Conservation (phyloP, 2,113 vertebrate species). For the Pan troglodytes region DNA sequence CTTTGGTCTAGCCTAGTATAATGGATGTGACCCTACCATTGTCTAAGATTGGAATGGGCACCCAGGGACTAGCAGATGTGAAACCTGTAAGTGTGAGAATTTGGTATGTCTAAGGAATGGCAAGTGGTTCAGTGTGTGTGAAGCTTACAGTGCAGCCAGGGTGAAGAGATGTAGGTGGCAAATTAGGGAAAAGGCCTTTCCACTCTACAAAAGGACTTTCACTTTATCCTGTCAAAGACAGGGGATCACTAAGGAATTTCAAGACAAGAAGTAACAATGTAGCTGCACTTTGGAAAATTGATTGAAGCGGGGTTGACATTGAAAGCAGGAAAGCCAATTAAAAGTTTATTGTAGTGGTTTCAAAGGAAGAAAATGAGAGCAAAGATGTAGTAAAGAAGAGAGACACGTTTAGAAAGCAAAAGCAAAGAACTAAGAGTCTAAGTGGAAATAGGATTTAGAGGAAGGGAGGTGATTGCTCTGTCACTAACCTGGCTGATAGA, state of each 20-base stretch:
- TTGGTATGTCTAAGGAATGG: neutral
- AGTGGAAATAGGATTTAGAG: neutral
- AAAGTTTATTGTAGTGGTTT: neutral
- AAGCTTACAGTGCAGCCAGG: neutral
- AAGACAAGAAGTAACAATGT: neutral
- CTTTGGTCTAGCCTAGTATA: neutral
- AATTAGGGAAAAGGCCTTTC: neutral
- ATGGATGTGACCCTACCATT: neutral
- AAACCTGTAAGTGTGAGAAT: neutral
- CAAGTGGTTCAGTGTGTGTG: neutral
- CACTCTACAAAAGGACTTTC: neutral
- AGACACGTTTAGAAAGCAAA: neutral
- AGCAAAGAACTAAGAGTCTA: neutral
- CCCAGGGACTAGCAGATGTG: neutral
- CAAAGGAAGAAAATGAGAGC: neutral
- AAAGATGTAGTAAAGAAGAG: neutral
- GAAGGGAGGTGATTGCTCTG: neutral
- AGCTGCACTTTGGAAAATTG: neutral
- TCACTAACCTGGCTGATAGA: neutral
- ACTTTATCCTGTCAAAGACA: neutral
- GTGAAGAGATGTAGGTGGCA: neutral
- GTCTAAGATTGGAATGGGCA: neutral
- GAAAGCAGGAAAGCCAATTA: slow-evolving; percentile 32
- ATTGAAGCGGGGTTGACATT: neutral
- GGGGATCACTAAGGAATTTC: neutral